A percentile compares a stretch with the other conserved stretches of the same genome.
phyloP scores from a whole-genome alignment of 2,888 invertebrate genomes.

The Pelosia muscerda region DNA sequence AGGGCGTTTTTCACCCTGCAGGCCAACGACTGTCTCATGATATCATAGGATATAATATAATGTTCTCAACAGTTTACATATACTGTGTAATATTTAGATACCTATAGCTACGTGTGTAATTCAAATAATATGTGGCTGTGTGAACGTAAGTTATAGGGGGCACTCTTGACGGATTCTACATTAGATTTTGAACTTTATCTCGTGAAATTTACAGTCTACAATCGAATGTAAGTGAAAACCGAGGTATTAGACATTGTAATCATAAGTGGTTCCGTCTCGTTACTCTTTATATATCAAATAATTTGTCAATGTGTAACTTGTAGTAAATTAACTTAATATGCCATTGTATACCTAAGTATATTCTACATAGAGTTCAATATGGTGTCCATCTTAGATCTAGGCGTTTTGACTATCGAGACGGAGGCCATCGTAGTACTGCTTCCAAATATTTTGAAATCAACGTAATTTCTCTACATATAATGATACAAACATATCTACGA shows the following conservation, averaged over 20 bases:
- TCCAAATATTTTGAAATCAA: slow-evolving; percentile 41
- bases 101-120: slow-evolving; percentile 55
- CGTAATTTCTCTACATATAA: neutral
- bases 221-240: slow-evolving; percentile 22
- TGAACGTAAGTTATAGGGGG: slow-evolving; percentile 28
- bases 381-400: slow-evolving; percentile 26
- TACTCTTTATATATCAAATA: slow-evolving; percentile 24
- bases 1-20: slow-evolving; percentile 44
- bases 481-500: slow-evolving; percentile 11
- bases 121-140: slow-evolving; percentile 48
- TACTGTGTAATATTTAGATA: slow-evolving; percentile 56
- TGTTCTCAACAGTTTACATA: slow-evolving; percentile 59
- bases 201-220: slow-evolving; percentile 21
- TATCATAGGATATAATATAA: slow-evolving; percentile 59
- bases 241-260: slow-evolving; percentile 9
- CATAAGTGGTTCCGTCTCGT: slow-evolving; percentile 28
- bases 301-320: slow-evolving; percentile 35
- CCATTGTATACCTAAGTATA: slow-evolving; percentile 25
- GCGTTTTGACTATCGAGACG: slow-evolving; percentile 33
- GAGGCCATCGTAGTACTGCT: slow-evolving; percentile 18
- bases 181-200: slow-evolving; percentile 27
- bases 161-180: slow-evolving; percentile 18
- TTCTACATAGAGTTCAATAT: slow-evolving; percentile 20
- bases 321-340: slow-evolving; percentile 24
- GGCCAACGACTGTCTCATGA: slow-evolving; percentile 64